A percentile compares a stretch with the other conserved stretches of the same genome.
Conservation (phyloP, 2,113 vertebrate genomes). For the Aldabrachelys gigantea region DNA sequence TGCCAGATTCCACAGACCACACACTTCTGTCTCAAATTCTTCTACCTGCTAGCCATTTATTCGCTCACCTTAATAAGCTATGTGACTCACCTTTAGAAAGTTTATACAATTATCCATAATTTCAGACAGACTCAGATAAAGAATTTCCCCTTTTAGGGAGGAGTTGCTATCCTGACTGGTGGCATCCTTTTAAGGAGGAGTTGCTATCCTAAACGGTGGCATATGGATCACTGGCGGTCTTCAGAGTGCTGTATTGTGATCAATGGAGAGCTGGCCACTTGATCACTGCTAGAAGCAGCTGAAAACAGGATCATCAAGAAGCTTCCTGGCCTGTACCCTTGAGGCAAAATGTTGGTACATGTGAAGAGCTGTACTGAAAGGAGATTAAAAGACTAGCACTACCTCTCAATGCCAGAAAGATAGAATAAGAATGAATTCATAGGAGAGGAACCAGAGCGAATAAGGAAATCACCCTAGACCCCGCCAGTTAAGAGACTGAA, state of each 20-base stretch:
- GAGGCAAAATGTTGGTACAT: neutral
- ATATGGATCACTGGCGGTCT: neutral
- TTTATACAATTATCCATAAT: neutral
- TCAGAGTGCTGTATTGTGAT: neutral
- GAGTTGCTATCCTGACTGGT: too few relatives aligned
- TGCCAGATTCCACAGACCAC: neutral
- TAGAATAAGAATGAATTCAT: neutral
- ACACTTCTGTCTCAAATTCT: neutral
- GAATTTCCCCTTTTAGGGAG: neutral
- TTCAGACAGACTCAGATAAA: neutral
- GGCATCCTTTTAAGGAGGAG: too few relatives aligned
- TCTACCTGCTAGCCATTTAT: neutral
- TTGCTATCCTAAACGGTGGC: neutral
- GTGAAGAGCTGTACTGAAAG: neutral
- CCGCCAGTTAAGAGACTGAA: neutral
- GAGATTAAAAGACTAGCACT: neutral
- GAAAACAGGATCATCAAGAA: neutral
- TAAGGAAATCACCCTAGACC: neutral
- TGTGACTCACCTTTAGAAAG: neutral
- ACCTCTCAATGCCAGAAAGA: neutral
- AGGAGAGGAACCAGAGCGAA: neutral
- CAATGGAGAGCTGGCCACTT: neutral
- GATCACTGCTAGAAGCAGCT: neutral
- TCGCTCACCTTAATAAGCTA: neutral
- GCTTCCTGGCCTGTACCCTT: neutral